Conservation (phyloP, 2,113 vertebrate genomes). For the Tetrao urogallus region DNA sequence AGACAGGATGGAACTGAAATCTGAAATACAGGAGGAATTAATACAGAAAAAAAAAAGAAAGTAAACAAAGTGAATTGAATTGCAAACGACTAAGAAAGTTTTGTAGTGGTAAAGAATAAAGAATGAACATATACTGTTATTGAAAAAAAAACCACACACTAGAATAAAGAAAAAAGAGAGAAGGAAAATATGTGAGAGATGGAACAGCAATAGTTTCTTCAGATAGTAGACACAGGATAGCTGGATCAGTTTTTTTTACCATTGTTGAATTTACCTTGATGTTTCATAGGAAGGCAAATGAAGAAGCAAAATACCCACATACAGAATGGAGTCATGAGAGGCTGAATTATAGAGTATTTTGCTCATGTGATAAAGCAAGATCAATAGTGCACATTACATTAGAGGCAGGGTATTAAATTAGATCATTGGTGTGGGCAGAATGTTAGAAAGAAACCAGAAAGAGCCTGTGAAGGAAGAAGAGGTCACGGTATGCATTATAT, state of each 20-base stretch:
- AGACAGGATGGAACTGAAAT: slow-evolving; percentile 10
- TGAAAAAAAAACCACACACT: background rate
- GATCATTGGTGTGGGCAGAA: background rate
- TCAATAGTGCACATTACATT: background rate
- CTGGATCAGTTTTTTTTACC: background rate
- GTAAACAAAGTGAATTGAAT: background rate
- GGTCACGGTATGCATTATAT: rapidly evolving
- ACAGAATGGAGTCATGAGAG: background rate
- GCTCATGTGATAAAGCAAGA: background rate
- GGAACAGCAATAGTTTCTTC: background rate
- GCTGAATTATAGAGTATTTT: background rate
- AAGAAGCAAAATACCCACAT: background rate
- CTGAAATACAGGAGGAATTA: slow-evolving; percentile 15
- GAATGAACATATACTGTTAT: background rate
- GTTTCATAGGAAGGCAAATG: background rate
- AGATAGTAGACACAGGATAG: background rate
- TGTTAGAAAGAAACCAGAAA: background rate
- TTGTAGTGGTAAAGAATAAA: background rate
- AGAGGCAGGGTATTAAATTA: background rate
- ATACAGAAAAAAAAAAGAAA: background rate
- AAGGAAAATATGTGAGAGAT: background rate
- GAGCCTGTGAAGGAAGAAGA: background rate
- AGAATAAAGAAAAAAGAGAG: background rate
- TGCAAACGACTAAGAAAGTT: background rate
- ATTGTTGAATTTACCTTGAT: background rate